Conservation (phyloP, 2,113 vertebrate genomes). For the Python bivittatus region DNA sequence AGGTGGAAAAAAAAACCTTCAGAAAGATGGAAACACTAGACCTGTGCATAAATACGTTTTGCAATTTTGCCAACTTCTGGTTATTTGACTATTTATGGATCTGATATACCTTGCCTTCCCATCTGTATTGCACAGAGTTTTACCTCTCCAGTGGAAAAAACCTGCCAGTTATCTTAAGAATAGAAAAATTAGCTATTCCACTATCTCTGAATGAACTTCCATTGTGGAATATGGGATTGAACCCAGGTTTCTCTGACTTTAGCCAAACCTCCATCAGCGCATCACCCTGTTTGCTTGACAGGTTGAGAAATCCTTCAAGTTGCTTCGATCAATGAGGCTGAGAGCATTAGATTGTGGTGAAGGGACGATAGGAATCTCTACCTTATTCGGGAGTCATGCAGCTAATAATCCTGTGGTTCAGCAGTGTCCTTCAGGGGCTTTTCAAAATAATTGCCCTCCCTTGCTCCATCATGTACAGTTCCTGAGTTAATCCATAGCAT, state of each 20-base stretch:
- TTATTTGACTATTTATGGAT: background rate
- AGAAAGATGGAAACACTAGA: background rate
- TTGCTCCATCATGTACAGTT: fast-evolving
- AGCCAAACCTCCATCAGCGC: background rate
- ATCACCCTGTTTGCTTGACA: background rate
- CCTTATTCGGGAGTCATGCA: background rate
- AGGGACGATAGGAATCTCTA: background rate
- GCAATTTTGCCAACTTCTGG: background rate
- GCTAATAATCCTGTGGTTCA: no score
- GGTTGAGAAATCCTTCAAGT: background rate
- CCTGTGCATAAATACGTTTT: background rate
- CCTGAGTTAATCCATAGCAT: background rate
- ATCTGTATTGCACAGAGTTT: background rate
- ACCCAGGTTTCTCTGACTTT: background rate
- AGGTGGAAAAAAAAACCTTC: background rate
- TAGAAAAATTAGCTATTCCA: background rate
- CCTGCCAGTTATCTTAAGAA: background rate
- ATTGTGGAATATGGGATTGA: background rate
- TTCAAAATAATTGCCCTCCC: fast-evolving
- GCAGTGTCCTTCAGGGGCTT: background rate
- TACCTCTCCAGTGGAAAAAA: background rate
- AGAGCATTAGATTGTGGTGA: background rate
- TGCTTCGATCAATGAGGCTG: background rate
- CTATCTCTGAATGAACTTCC: background rate
- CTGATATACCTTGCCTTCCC: background rate